Percentiles rank a stretch among this genome's conserved stretches.
These are phyloP conservation scores for Caerostris extrusa DNA, from an alignment of 1,140 invertebrate genomes.

Conservation along the genomic window DNA sequence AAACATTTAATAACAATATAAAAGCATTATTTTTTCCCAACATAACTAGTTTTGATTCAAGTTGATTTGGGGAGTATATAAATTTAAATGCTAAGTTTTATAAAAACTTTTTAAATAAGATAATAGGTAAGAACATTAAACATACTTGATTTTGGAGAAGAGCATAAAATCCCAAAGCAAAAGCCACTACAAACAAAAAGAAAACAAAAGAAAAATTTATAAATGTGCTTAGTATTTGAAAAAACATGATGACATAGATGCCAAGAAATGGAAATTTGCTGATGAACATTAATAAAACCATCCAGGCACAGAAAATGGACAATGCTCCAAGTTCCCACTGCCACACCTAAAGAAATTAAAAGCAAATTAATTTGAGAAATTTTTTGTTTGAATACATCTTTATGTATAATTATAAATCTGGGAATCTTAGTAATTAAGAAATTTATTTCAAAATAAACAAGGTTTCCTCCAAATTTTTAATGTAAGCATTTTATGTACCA, in stretches of 20 bases:
- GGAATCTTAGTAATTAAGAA: too few species aligned
- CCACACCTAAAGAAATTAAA: conserved; percentile 81
- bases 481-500: too few species aligned
- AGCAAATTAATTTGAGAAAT: too few species aligned
- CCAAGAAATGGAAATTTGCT: conserved; percentile 83
- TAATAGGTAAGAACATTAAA: neutral
- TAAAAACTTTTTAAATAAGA: too few species aligned
- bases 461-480: too few species aligned
- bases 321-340: conserved; percentile 84
- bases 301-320: conserved; percentile 83
- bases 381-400: too few species aligned
- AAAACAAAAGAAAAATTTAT: conserved; percentile 83
- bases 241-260: conserved; percentile 85
- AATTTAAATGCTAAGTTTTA: too few species aligned
- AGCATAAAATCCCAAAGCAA: conserved; percentile 83
- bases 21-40: neutral
- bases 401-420: too few species aligned
- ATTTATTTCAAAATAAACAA: too few species aligned
- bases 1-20: neutral
- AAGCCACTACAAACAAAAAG: conserved; percentile 83
- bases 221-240: conserved; percentile 83
- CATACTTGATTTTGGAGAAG: conserved; percentile 82
- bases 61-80: too few species aligned
- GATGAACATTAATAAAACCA: conserved; percentile 83
- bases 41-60: neutral